phyloP scores from a whole-genome alignment of 2,797 vertebrate species.

The Merluccius polli region DNA sequence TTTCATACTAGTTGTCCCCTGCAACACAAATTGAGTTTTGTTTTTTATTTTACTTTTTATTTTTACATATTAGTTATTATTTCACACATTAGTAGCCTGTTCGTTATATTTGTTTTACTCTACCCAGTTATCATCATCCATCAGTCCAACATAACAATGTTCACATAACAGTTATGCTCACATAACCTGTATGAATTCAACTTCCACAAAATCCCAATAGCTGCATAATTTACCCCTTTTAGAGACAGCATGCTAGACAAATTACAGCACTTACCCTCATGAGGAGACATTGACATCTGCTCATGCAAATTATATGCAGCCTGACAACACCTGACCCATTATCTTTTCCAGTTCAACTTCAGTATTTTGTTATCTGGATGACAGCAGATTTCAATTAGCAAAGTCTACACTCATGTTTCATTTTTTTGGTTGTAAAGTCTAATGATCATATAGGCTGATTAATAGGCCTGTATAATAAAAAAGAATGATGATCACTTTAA shows the following conservation, averaged over 20 bases:
- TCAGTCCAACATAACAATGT: neutral
- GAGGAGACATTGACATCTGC: constrained; percentile 55
- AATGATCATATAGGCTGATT: neutral
- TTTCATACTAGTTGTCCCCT: too few relatives aligned
- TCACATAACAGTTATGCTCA: too few relatives aligned
- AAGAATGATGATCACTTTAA: neutral
- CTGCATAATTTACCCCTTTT: constrained; percentile 48
- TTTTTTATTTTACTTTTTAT: too few relatives aligned
- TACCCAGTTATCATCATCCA: neutral
- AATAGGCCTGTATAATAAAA: neutral
- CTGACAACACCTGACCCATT: constrained; percentile 46
- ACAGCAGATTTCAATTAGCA: neutral
- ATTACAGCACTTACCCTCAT: constrained; percentile 58
- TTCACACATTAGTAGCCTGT: too few relatives aligned
- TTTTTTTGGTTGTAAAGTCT: neutral
- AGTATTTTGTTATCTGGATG: constrained; percentile 23
- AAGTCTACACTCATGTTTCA: neutral
- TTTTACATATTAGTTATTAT: too few relatives aligned
- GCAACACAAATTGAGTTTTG: neutral
- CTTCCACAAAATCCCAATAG: constrained; percentile 5
- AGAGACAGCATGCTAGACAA: constrained; percentile 57
- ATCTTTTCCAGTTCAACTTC: constrained; percentile 41
- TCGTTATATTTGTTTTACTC: neutral
- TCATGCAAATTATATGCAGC: constrained; percentile 44
- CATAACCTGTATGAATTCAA: neutral